Conservation (phyloP, 2,888 invertebrate genomes). For the Dioctria linearis region DNA sequence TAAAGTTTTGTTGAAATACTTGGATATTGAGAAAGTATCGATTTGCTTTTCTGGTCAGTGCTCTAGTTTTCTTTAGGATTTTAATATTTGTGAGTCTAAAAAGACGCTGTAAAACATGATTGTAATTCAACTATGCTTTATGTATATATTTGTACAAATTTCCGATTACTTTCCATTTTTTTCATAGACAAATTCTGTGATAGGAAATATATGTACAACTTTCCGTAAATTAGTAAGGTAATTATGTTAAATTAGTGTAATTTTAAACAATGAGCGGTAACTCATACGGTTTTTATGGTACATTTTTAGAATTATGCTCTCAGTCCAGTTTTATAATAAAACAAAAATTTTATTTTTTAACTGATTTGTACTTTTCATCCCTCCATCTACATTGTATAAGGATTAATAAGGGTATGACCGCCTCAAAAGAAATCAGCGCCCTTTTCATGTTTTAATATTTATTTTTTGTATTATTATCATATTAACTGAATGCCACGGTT, state of each 20-base stretch:
- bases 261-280: not conserved
- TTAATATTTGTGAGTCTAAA: conserved; percentile 75
- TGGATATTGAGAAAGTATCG: conserved; percentile 75
- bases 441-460: too few species aligned
- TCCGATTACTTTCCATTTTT: not conserved
- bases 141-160: conserved; percentile 51
- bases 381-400: too few species aligned
- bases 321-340: not conserved
- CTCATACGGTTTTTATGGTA: not conserved
- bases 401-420: too few species aligned
- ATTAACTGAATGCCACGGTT: too few species aligned
- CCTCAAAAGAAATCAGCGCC: too few species aligned
- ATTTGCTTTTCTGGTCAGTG: conserved; percentile 73
- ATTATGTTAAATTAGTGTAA: not conserved
- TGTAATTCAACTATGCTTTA: conserved; percentile 38
- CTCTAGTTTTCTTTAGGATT: conserved; percentile 75
- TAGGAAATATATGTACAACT: not conserved
- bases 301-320: not conserved
- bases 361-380: not conserved
- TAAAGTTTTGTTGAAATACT: conserved; percentile 75
- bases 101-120: conserved; percentile 71
- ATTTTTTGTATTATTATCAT: too few species aligned
- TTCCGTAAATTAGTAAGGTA: too few species aligned
- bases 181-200: conserved; percentile 25
- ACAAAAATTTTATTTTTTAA: not conserved